A percentile compares a stretch with the other conserved stretches of the same genome.
phyloP scores from a whole-genome alignment of 2,797 vertebrate species.

The Decapterus maruadsi region DNA sequence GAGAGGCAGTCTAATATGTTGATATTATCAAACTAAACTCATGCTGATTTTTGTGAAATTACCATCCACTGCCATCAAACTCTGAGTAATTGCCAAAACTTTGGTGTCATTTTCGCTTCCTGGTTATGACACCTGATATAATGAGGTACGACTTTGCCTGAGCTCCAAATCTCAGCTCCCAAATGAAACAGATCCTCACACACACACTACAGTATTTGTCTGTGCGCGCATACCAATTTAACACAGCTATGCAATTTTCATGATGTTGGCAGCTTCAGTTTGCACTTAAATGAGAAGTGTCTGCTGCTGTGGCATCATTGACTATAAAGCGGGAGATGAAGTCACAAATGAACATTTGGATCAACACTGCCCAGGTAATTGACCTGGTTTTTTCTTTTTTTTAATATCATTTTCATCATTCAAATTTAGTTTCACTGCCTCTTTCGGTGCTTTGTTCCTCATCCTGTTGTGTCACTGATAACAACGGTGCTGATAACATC shows the following conservation, averaged over 20 bases:
- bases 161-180: slow-evolving; percentile 11
- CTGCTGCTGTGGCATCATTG: neutral
- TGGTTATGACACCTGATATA: slow-evolving; percentile 31
- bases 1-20: neutral
- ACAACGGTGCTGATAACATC: neutral
- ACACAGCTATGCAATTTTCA: slow-evolving; percentile 49
- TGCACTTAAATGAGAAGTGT: slow-evolving; percentile 13
- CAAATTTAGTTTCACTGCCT: slow-evolving; percentile 13
- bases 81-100: neutral
- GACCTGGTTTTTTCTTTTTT: neutral
- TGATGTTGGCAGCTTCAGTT: slow-evolving; percentile 40
- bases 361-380: slow-evolving; percentile 2
- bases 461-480: neutral
- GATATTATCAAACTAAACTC: neutral
- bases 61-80: slow-evolving; percentile 8
- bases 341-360: slow-evolving; percentile 12
- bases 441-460: neutral
- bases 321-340: slow-evolving; percentile 13
- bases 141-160: slow-evolving; percentile 29
- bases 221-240: neutral
- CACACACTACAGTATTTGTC: neutral
- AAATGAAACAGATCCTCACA: neutral
- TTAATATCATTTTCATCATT: slow-evolving; percentile 27
- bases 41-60: neutral
- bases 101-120: slow-evolving; percentile 3